Percentiles rank a stretch among this genome's conserved stretches.
Evolutionary conservation across 2,113 vertebrate species (phyloP).

Genomic region (Plecturocebus donacophilus): DNA sequence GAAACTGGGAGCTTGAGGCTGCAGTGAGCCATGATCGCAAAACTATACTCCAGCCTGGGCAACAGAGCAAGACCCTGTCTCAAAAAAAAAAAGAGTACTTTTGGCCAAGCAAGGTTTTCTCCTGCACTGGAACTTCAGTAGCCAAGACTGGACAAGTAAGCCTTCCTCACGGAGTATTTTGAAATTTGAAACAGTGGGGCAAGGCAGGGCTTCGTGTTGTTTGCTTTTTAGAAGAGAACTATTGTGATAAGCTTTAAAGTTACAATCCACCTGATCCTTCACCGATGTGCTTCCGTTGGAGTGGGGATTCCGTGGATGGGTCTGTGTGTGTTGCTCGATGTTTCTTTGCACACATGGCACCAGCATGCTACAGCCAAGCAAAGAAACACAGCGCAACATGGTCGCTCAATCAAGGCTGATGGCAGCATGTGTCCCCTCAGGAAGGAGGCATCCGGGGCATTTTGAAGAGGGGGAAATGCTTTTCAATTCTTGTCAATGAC

Average conservation of each 20-base stretch:
- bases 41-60: no score
- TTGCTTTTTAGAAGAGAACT: not conserved
- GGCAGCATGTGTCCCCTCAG: constrained; percentile 7
- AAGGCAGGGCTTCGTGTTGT: no score
- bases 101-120: not conserved
- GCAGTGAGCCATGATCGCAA: no score
- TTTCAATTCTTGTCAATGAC: constrained; percentile 44
- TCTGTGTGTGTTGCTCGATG: no score
- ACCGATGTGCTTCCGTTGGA: fast-evolving
- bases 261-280: not conserved
- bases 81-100: no score
- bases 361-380: fast-evolving
- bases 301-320: fast-evolving
- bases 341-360: fast-evolving
- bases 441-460: constrained; percentile 62
- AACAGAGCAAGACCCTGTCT: no score
- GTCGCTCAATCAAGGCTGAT: not conserved
- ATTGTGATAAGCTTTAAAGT: no score
- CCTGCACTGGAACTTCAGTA: not conserved
- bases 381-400: not conserved
- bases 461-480: constrained; percentile 46
- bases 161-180: fast-evolving
- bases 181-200: not conserved
- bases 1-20: no score
- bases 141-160: not conserved